Conservation (phyloP, 2,797 vertebrate species). For the Tympanoctomys barrerae region DNA sequence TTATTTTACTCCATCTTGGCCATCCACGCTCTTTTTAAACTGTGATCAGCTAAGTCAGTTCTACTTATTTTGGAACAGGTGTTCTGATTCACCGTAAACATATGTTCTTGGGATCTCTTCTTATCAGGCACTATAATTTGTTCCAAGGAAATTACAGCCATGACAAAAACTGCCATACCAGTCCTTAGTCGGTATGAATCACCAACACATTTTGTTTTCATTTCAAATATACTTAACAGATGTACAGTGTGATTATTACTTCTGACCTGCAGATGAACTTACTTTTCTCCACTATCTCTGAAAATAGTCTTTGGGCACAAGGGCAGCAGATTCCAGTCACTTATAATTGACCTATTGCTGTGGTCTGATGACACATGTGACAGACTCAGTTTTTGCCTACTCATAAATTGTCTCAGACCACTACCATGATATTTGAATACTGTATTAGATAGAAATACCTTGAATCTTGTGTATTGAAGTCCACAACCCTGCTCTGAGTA, state of each 20-base stretch:
- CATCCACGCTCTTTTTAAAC: too few species aligned
- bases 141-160: neutral
- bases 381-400: neutral
- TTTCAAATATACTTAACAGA: neutral
- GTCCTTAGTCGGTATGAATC: neutral
- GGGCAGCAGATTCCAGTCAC: neutral
- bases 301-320: neutral
- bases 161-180: neutral
- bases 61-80: neutral
- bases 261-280: neutral
- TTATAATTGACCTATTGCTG: neutral
- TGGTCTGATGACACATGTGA: neutral
- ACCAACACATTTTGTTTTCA: neutral
- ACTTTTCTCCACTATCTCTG: neutral
- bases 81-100: neutral
- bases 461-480: neutral
- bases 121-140: neutral
- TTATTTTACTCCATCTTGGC: neutral
- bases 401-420: neutral
- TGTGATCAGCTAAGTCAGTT: neutral
- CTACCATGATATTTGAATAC: neutral
- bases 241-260: neutral
- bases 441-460: neutral
- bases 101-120: neutral
- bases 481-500: neutral